Percentiles rank a stretch among this genome's conserved stretches.
Evolutionary conservation across 2,113 vertebrate species (phyloP).

Genomic region (Gopherus evgoodei): DNA sequence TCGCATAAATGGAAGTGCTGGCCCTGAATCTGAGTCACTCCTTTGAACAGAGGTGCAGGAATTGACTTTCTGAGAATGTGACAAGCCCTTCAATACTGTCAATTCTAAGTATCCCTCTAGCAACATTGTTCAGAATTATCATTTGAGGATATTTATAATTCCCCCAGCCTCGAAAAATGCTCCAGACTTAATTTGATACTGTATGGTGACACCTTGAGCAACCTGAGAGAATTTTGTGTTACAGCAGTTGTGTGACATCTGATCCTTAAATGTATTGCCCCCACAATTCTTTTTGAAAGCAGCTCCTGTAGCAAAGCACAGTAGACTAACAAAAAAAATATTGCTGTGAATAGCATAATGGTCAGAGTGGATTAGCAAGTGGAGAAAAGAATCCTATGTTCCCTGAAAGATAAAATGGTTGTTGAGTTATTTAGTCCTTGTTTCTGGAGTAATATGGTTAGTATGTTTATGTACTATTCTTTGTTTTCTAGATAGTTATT

Average conservation of each 20-base stretch:
- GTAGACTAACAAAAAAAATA: constrained; percentile 26
- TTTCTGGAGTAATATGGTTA: not conserved
- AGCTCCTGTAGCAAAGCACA: constrained; percentile 10
- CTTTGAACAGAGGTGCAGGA: not conserved
- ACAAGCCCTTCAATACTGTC: not conserved
- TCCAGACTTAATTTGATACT: not conserved
- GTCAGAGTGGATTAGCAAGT: constrained; percentile 37
- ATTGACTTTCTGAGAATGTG: not conserved
- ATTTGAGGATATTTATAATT: not conserved
- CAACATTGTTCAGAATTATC: not conserved
- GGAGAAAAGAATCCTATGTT: constrained; percentile 30
- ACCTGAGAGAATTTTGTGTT: not conserved
- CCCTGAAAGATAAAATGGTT: constrained; percentile 40
- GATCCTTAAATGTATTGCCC: constrained; percentile 34
- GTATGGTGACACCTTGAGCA: constrained; percentile 23
- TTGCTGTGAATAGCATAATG: constrained; percentile 1
- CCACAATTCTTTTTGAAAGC: constrained; percentile 41
- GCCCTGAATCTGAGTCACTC: not conserved
- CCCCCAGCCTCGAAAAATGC: not conserved
- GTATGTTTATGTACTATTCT: not conserved
- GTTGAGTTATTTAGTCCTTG: not conserved
- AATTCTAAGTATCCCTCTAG: not conserved
- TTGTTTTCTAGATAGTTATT: not conserved
- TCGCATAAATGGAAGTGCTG: too few relatives aligned
- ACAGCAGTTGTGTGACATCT: constrained; percentile 19